A percentile compares a stretch with the other conserved stretches of the same genome.
Evolutionary conservation across 2,888 invertebrate species (phyloP).

Genomic region (Cecidostiba fungosa): DNA sequence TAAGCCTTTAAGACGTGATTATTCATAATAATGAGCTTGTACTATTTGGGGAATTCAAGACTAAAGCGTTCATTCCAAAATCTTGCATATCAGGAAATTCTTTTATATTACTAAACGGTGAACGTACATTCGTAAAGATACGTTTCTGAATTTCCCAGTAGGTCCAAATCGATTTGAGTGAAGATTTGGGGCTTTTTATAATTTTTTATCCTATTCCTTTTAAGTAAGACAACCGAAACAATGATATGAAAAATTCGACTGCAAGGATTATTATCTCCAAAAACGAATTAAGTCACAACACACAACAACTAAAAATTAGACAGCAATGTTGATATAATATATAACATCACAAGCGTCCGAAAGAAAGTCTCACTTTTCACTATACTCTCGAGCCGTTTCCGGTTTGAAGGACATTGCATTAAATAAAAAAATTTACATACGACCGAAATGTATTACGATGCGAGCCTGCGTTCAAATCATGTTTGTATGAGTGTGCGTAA

Average conservation of each 20-base stretch:
- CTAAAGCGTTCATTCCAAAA: conserved; percentile 69
- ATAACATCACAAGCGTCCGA: conserved; percentile 22
- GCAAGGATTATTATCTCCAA: conserved; percentile 32
- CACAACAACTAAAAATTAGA: conserved; percentile 37
- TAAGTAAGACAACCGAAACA: neutral
- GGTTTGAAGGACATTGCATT: conserved; percentile 72
- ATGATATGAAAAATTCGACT: conserved; percentile 14
- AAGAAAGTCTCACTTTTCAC: conserved; percentile 59
- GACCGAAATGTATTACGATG: conserved; percentile 48
- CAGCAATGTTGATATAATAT: conserved; percentile 28
- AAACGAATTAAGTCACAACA: conserved; percentile 39
- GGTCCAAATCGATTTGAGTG: neutral
- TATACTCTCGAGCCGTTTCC: conserved; percentile 71
- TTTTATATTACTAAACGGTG: conserved; percentile 63
- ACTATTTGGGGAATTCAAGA: conserved; percentile 69
- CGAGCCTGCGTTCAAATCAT: conserved; percentile 46
- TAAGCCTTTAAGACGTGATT: conserved; percentile 52
- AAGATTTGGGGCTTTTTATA: conserved; percentile 23
- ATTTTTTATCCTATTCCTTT: conserved; percentile 38
- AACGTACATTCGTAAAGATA: conserved; percentile 34
- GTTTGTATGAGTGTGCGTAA: conserved; percentile 37
- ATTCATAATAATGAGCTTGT: conserved; percentile 67
- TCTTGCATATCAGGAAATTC: conserved; percentile 70
- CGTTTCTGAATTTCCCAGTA: conserved; percentile 42
- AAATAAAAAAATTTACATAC: conserved; percentile 46